Evolutionary conservation across 2,888 invertebrate species (phyloP).

Genomic region (Metopia argyrocephala): DNA sequence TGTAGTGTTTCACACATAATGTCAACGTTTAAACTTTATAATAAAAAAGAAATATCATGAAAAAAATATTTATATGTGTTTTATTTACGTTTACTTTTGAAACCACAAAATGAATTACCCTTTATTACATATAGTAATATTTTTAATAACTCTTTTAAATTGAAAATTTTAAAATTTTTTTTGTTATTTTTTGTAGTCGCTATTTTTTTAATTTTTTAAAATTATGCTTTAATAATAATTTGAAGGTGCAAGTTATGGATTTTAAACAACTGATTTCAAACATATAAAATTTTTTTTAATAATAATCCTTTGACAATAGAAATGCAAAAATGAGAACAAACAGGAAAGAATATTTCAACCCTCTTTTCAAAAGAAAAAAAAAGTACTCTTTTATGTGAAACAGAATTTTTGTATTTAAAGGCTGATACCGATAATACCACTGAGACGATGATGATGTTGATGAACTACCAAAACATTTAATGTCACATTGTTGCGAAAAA

Average conservation of each 20-base stretch:
- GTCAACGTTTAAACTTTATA: too few relatives aligned
- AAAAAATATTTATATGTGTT: too few relatives aligned
- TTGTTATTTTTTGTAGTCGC: too few relatives aligned
- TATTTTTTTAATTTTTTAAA: too few relatives aligned
- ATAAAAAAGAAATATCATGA: too few relatives aligned
- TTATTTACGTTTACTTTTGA: too few relatives aligned
- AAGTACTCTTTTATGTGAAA: not conserved
- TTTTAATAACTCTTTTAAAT: too few relatives aligned
- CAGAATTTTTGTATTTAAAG: not conserved
- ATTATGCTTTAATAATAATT: not conserved
- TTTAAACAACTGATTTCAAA: conserved; percentile 17
- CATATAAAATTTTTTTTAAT: conserved; percentile 30
- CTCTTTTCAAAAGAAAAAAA: too few relatives aligned
- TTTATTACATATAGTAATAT: too few relatives aligned
- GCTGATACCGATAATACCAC: not conserved
- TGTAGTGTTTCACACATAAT: too few relatives aligned
- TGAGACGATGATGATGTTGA: conserved; percentile 19
- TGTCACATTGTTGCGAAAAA: conserved; percentile 59
- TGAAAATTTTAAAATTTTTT: too few relatives aligned
- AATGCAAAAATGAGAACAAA: conserved; percentile 1
- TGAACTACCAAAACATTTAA: conserved; percentile 48
- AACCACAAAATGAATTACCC: too few relatives aligned
- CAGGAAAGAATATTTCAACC: conserved; percentile 41
- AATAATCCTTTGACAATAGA: conserved; percentile 62
- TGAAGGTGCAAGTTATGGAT: not conserved